These are phyloP conservation scores for Apogon talboti DNA, from an alignment of 2,797 vertebrate genomes.

Conservation along the genomic window DNA sequence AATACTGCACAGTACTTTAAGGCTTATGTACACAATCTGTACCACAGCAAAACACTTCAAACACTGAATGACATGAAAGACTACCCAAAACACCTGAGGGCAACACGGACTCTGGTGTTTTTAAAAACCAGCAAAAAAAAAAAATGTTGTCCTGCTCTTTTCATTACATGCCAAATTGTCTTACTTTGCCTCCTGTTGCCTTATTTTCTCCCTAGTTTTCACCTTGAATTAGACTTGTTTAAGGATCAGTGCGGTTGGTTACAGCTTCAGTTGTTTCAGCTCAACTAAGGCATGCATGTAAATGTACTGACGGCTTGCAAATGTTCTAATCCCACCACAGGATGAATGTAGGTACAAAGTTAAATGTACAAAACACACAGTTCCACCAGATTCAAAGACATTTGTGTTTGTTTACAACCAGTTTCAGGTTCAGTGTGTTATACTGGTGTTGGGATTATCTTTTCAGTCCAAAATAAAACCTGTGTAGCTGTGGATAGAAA, in stretches of 20 bases:
- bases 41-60: conserved; percentile 38
- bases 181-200: conserved; percentile 5
- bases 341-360: no score
- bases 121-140: conserved; percentile 15
- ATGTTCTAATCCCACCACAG: no score
- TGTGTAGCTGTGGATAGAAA: no score
- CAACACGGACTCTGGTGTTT: conserved; percentile 13
- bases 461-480: no score
- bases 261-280: no score
- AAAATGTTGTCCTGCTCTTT: conserved; percentile 11
- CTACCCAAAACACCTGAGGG: conserved; percentile 35
- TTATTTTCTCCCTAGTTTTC: not conserved
- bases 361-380: no score
- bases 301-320: no score
- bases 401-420: no score
- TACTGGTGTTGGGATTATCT: no score
- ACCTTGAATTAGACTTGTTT: conserved; percentile 12
- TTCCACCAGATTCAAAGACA: no score
- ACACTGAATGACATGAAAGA: conserved; percentile 42
- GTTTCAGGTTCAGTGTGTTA: no score
- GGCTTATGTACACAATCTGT: conserved; percentile 15
- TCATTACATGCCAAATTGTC: conserved; percentile 21
- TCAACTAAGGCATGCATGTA: no score
- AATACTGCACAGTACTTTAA: conserved; percentile 19
- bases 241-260: conserved; percentile 12